A percentile compares a stretch with the other conserved stretches of the same genome.
These are phyloP conservation scores for Salvelinus namaycush DNA, from an alignment of 2,113 vertebrate genomes.

Conservation along the genomic window DNA sequence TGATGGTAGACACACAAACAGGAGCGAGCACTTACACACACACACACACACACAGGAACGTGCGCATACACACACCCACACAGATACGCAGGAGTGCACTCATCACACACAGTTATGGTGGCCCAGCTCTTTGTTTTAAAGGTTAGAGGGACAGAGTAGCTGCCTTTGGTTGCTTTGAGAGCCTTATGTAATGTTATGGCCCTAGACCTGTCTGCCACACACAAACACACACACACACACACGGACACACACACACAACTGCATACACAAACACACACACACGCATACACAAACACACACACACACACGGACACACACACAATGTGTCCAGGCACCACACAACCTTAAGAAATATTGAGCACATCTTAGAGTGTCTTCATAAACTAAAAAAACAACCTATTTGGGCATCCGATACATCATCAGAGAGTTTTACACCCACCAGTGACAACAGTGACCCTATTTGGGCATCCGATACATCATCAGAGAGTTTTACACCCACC, in stretches of 20 bases:
- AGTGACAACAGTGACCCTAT: no score
- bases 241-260: no score
- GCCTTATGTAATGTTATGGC: conserved; percentile 11
- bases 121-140: conserved; percentile 13
- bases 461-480: no score
- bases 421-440: no score
- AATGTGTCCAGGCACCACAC: no score
- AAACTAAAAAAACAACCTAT: no score
- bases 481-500: no score
- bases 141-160: neutral
- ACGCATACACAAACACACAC: neutral
- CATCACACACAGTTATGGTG: neutral
- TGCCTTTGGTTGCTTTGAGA: conserved; percentile 23
- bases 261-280: neutral
- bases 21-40: conserved; percentile 3
- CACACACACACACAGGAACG: neutral
- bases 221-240: neutral
- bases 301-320: no score
- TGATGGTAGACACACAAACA: neutral
- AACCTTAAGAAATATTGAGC: no score
- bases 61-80: neutral
- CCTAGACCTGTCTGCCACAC: neutral
- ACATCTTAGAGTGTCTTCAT: no score
- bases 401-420: no score
- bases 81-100: neutral